Conservation (phyloP, 2,113 vertebrate genomes). For the Scophthalmus maximus region DNA sequence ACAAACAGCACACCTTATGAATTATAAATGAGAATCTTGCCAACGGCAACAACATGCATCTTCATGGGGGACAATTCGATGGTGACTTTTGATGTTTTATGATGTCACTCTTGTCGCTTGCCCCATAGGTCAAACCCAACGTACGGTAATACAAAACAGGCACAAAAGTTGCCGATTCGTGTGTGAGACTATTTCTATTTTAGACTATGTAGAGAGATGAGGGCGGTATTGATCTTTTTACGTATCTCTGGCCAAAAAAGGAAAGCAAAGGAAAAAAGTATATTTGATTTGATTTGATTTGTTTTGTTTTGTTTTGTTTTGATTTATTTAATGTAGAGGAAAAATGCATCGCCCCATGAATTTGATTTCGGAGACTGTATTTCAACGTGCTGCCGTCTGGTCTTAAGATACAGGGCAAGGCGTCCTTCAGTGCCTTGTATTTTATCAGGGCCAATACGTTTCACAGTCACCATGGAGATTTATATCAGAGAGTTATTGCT, state of each 20-base stretch:
- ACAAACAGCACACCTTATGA: no score
- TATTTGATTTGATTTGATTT: no score
- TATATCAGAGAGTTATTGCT: slow-evolving; percentile 17
- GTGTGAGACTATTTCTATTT: background rate
- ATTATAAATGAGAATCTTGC: no score
- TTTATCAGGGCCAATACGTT: slow-evolving; percentile 13
- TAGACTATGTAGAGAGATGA: background rate
- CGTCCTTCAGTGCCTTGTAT: background rate
- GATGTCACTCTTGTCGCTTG: no score
- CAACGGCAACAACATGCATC: no score
- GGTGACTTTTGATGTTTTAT: no score
- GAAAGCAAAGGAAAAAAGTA: accelerated
- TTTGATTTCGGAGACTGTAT: background rate
- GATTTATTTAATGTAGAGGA: background rate
- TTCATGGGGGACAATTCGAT: no score
- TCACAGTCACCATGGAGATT: slow-evolving; percentile 44
- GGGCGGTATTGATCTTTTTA: background rate
- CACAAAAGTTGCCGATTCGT: background rate
- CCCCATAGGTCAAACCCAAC: no score
- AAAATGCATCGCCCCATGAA: background rate
- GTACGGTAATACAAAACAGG: background rate
- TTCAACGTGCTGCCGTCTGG: background rate
- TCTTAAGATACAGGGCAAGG: background rate
- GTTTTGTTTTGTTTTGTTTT: no score
- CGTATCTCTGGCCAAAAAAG: background rate